phyloP scores from a whole-genome alignment of 2,797 vertebrate species.

The Aldrovandia affinis region DNA sequence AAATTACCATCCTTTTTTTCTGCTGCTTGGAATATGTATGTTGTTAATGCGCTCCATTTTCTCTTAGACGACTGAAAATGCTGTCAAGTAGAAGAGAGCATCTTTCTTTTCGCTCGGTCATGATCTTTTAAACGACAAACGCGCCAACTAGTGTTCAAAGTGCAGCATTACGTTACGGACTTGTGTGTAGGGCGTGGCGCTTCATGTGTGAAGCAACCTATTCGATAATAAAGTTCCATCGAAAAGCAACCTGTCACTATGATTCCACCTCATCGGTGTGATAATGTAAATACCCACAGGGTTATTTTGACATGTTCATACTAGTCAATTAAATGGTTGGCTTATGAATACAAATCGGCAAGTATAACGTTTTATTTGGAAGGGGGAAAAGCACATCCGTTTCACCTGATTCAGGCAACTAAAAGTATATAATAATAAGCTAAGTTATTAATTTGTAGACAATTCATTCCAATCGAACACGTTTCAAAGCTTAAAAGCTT shows the following conservation, averaged over 20 bases:
- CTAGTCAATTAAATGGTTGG: neutral
- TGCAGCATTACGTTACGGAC: conserved; percentile 45
- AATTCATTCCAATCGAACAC: neutral
- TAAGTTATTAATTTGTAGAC: neutral
- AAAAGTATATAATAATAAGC: neutral
- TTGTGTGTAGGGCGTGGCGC: conserved; percentile 37
- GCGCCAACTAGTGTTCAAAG: conserved; percentile 79
- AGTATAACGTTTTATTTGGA: neutral
- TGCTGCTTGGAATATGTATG: neutral
- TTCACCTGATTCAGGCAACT: neutral
- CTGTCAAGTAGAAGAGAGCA: neutral
- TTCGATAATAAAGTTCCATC: conserved; percentile 41
- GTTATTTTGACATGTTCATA: neutral
- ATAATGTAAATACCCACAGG: neutral
- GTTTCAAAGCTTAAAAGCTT: neutral
- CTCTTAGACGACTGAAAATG: conserved; percentile 8
- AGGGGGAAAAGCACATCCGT: neutral
- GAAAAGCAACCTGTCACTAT: conserved; percentile 45
- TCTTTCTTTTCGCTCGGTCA: conserved; percentile 35
- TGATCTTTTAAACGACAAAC: conserved; percentile 74
- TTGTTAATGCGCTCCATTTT: neutral
- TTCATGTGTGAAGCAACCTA: conserved; percentile 38
- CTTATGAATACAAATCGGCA: neutral
- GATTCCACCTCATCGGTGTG: neutral
- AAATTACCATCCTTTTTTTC: neutral